A percentile compares a stretch with the other conserved stretches of the same genome.
These are phyloP conservation scores for Lichenostomus cassidix DNA, from an alignment of 2,113 vertebrate species.

Conservation along the genomic window DNA sequence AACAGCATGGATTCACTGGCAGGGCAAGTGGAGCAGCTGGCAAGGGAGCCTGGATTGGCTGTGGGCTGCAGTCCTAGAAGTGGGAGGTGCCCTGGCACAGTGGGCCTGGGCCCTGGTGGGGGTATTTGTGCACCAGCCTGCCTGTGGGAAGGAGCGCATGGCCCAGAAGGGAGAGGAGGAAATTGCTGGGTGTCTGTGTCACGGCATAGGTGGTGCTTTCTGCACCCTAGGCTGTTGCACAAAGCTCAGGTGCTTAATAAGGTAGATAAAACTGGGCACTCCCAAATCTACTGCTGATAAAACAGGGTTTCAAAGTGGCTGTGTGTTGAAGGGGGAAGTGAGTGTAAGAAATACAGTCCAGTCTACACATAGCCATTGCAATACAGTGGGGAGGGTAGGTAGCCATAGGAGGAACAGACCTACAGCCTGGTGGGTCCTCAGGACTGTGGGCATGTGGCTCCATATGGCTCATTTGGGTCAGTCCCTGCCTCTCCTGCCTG, in stretches of 20 bases:
- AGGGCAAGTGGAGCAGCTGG: not conserved
- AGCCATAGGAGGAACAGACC: not conserved
- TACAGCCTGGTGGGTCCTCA: not conserved
- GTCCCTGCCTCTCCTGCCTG: not conserved
- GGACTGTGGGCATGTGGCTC: not conserved
- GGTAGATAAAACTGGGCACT: not conserved
- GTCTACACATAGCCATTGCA: not conserved
- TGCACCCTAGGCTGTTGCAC: not conserved
- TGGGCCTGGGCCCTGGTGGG: rapidly evolving
- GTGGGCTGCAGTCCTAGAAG: rapidly evolving
- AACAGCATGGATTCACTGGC: not conserved
- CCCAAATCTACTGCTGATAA: not conserved
- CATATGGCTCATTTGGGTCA: not conserved
- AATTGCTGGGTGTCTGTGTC: not conserved
- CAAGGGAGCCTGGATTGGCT: not conserved
- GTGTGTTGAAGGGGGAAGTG: not conserved
- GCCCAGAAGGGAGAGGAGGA: not conserved
- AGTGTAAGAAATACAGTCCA: not conserved
- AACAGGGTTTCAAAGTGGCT: not conserved
- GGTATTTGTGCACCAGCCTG: rapidly evolving
- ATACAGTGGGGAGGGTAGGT: not conserved
- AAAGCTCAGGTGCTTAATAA: not conserved
- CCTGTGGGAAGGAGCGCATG: not conserved
- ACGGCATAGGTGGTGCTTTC: not conserved
- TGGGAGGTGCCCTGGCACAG: not conserved